Evolutionary conservation across 2,113 vertebrate genomes (phyloP).

Genomic region (Hucho hucho): DNA sequence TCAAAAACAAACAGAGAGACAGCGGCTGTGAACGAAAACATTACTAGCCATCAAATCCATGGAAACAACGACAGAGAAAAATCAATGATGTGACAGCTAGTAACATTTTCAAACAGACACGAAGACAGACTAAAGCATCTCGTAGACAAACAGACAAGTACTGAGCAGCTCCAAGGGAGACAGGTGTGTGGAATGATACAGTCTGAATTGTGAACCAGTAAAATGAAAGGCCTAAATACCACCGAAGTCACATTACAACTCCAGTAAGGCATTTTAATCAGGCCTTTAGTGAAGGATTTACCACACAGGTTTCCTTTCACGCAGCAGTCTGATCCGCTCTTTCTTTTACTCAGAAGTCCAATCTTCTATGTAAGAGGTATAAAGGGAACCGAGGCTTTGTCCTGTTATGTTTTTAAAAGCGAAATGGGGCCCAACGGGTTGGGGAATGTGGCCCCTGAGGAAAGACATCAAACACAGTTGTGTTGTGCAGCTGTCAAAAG

Average conservation of each 20-base stretch:
- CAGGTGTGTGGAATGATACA: conserved; percentile 66
- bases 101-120: conserved; percentile 5
- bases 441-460: not conserved
- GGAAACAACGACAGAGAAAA: no score
- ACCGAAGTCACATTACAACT: conserved; percentile 27
- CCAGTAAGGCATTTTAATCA: no score
- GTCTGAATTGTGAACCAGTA: conserved; percentile 16
- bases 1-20: no score
- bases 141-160: conserved; percentile 40
- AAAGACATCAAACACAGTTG: not conserved
- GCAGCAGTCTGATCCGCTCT: not conserved
- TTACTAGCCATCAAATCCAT: no score
- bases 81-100: no score
- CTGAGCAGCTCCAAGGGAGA: conserved; percentile 60
- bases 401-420: conserved; percentile 7
- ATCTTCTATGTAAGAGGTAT: conserved; percentile 14
- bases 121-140: conserved; percentile 32
- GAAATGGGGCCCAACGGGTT: not conserved
- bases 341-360: not conserved
- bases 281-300: not conserved
- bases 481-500: not conserved
- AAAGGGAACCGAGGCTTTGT: conserved; percentile 9
- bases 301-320: not conserved
- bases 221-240: conserved; percentile 24
- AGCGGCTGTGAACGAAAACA: no score